Base-by-base conservation (phyloP, 2,797 vertebrate species). In the Fistularia commersonii region DNA sequence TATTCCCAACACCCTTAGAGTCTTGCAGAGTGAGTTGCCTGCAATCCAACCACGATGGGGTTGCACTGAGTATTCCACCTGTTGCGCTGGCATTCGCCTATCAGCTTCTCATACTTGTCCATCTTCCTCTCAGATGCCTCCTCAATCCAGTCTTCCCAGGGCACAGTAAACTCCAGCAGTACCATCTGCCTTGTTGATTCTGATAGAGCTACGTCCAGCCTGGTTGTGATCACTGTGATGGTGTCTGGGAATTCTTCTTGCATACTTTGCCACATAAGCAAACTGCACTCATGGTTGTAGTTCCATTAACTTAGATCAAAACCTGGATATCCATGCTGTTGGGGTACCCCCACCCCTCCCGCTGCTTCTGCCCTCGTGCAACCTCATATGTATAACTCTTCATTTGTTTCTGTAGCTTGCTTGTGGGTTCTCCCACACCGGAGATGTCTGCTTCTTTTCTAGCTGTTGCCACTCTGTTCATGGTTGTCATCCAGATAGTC, bases 211-310 rank as follows among this genome's bases (percentile, higher is more conserved):
- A 45, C 10, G 11, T 45, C 44, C 12, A 11, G 44, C 11, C 44
- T 34, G 11, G 12, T 31, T 12, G 44, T 45, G 32, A 31, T 45
- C 11, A 45, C 44, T 33, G 31, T 11, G 10, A 33, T 33, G 31
- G 32, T n/a, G 8, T 45, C 44, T 14, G 39, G 39, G 39, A 40
- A 38, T 38, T 38, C n/a, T n/a, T n/a, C n/a, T n/a, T n/a, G n/a
- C 23, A 23, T 2, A 23, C 23, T 4, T 23, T 23, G 2, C 23
- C 23, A 23, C 23, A 23, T 23, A 23, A 23, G 23, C 23, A 23
- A 23, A 23, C 23, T 23, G 23, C 23, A 23, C 23, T 4, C 23
- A 23, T 23, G 23, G 23, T 23, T 23, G 23, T 23, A 23, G 23
- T 23, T 23, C 23, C 4, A 4, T 23, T 23, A 23, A 4, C 23